Conservation (phyloP, 2,797 vertebrate genomes). For the Esox lucius region DNA sequence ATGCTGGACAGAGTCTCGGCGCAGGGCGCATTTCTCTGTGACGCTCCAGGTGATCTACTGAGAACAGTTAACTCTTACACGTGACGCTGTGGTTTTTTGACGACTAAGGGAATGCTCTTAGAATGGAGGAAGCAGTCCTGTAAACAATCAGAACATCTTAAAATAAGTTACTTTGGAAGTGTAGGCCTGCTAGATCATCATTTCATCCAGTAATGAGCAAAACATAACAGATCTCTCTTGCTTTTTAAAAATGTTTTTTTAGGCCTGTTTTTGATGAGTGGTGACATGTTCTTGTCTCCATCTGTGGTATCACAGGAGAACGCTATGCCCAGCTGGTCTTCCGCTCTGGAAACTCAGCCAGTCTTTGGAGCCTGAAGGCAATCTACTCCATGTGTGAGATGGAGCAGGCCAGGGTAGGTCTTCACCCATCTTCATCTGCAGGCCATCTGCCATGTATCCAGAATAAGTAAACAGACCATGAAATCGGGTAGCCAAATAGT, state of each 20-base stretch:
- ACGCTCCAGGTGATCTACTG: conserved; percentile 82
- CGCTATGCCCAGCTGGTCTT: conserved; percentile 93
- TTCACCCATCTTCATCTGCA: conserved; percentile 10
- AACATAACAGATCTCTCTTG: neutral
- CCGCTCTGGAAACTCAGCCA: conserved; percentile 94
- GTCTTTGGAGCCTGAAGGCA: conserved; percentile 94
- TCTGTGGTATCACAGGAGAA: conserved; percentile 65
- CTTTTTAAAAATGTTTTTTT: neutral
- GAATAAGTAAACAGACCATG: neutral
- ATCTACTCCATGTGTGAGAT: conserved; percentile 97
- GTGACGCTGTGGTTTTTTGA: neutral
- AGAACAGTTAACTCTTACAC: neutral
- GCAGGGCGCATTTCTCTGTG: conserved; percentile 87
- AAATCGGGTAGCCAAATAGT: neutral
- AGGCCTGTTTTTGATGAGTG: neutral
- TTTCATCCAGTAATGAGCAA: neutral
- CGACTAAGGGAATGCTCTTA: neutral
- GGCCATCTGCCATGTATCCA: conserved; percentile 1
- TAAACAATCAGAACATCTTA: neutral
- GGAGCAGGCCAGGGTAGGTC: conserved; percentile 90
- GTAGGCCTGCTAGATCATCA: neutral
- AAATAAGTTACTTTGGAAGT: neutral
- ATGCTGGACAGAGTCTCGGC: conserved; percentile 84
- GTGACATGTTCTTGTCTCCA: conserved; percentile 11
- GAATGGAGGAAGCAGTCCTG: neutral